Conservation (phyloP, 2,113 vertebrate species). For the Phrynosoma blainvillii region DNA sequence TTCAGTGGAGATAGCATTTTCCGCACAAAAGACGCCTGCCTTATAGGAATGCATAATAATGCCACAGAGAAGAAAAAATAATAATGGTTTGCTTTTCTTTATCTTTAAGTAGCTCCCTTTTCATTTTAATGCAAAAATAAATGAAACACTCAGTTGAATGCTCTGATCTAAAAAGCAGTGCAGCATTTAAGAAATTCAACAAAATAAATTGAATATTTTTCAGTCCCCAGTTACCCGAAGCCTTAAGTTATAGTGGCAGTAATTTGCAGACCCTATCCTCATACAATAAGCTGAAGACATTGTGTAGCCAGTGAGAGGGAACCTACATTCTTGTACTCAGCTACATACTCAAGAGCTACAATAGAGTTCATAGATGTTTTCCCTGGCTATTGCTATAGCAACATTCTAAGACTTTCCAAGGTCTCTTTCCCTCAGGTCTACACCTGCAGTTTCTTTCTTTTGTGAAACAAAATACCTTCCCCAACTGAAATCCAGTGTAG, state of each 20-base stretch:
- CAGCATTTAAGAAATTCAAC: slow-evolving; percentile 37
- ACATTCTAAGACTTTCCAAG: slow-evolving; percentile 70
- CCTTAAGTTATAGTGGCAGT: slow-evolving; percentile 43
- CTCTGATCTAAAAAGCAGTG: slow-evolving; percentile 22
- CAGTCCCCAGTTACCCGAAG: slow-evolving; percentile 49
- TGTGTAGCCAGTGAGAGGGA: slow-evolving; percentile 58
- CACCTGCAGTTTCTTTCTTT: slow-evolving; percentile 71
- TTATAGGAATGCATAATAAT: slow-evolving; percentile 47
- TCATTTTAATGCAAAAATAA: slow-evolving; percentile 39
- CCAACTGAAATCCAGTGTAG: slow-evolving; percentile 54
- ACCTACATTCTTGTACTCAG: slow-evolving; percentile 53
- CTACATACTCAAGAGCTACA: slow-evolving; percentile 58
- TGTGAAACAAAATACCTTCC: slow-evolving; percentile 69
- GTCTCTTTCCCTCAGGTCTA: slow-evolving; percentile 67
- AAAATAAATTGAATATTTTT: slow-evolving; percentile 24
- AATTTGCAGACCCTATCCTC: slow-evolving; percentile 61
- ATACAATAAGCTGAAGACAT: slow-evolving; percentile 52
- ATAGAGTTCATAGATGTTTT: slow-evolving; percentile 52
- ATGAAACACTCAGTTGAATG: slow-evolving; percentile 33
- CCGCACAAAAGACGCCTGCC: neutral
- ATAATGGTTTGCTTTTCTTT: slow-evolving; percentile 34
- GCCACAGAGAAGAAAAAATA: neutral
- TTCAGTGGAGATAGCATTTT: slow-evolving; percentile 40
- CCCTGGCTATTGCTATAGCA: slow-evolving; percentile 77
- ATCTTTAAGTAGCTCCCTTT: slow-evolving; percentile 28